Evolutionary conservation across 2,888 invertebrate genomes (phyloP), one percentile per base, ranked within the genome.

Genomic region (Drepana falcataria): DNA sequence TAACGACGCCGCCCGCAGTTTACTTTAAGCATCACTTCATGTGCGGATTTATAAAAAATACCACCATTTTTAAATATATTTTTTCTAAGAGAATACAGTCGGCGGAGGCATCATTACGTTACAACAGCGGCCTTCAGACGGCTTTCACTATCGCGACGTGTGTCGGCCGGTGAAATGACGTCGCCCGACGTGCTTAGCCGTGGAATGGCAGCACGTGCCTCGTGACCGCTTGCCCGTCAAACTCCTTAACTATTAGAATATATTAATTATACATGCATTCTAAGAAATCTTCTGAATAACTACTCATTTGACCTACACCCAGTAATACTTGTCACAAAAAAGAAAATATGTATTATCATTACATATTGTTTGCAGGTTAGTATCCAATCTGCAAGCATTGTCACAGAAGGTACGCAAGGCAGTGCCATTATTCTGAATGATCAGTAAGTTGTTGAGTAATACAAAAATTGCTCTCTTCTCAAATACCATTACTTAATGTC

Each of bases 141-240:
- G 61, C 85, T 85, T 85, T 85, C 85, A 84, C 85, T 80, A 73
- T 73, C 77, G 74, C 71, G 70, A 75, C 74, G 70, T 72, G 68
- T 63, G 63, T 58, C 7, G 49, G 7, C 41, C 33, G 52, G 54
- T 58, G 60, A 59, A 62, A 64, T 58, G 51, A 47, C 59, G 55
- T 35, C 47, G 56, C 51, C 54, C 47, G 63, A 57, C 55, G 48
- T 54, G 44, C 48, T 53, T 47, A 52, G 4, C 51, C 51, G 35
- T 40, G 35, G 48, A 53, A 48, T 48, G 33, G 48, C 44, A 9
- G 44, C 44, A 44, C 44, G 44, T 44, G 44, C 44, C 9, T 6
- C 9, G 44, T 44, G 44, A 44, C 44, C 44, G 9, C 9, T 44
- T 2, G 44, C 44, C 6, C 7, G 44, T 9, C 3, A 9, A 44